Conservation (phyloP, 2,113 vertebrate species). For the Psittacula cyanocephala region DNA sequence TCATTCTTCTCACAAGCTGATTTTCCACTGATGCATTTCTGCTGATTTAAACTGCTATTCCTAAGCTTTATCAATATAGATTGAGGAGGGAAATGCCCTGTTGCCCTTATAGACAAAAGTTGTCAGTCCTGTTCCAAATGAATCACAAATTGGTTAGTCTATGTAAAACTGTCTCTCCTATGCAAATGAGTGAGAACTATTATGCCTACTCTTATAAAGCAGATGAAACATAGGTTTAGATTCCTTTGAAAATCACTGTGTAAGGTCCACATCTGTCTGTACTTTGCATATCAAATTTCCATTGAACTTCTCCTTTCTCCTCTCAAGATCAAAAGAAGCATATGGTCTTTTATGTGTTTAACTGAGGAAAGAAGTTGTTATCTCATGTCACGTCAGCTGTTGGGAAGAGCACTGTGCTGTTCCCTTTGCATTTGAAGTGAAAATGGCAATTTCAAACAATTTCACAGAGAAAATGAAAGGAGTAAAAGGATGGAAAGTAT, state of each 20-base stretch:
- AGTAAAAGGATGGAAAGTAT: neutral
- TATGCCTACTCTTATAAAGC: neutral
- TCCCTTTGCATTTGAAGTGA: conserved; percentile 40
- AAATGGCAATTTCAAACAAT: conserved; percentile 56
- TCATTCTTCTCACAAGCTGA: neutral
- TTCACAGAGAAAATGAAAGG: conserved; percentile 44
- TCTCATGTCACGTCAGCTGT: neutral
- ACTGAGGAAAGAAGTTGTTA: neutral
- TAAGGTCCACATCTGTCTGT: neutral
- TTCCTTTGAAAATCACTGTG: neutral
- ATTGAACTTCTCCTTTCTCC: neutral
- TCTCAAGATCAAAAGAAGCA: neutral
- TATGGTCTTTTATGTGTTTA: conserved; percentile 31
- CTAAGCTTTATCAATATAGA: neutral
- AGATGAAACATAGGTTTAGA: neutral
- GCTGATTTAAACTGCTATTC: neutral
- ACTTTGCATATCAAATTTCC: conserved; percentile 2
- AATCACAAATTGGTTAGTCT: neutral
- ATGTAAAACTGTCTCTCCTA: neutral
- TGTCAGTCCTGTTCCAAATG: neutral
- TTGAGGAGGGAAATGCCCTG: neutral
- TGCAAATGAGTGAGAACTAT: neutral
- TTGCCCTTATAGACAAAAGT: neutral
- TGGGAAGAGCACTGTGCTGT: neutral
- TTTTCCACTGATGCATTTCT: neutral